Conservation (phyloP, 2,113 vertebrate genomes). For the Podocnemis expansa region DNA sequence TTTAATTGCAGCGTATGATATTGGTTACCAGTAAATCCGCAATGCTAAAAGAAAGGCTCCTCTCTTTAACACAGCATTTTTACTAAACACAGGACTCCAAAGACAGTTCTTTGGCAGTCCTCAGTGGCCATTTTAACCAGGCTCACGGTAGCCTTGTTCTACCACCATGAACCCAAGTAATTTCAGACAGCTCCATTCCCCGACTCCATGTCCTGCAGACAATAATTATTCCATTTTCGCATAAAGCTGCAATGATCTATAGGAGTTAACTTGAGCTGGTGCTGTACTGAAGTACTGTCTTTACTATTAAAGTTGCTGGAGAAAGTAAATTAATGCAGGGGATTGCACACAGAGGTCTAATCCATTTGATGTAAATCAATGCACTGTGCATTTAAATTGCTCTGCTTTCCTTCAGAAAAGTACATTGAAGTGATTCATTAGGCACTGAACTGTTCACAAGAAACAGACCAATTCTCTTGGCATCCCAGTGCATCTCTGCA, state of each 20-base stretch:
- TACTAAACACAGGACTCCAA: background rate
- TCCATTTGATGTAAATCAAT: slow-evolving; percentile 83
- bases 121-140: background rate
- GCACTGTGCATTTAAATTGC: slow-evolving; percentile 77
- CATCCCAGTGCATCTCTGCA: slow-evolving; percentile 73
- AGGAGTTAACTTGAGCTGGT: slow-evolving; percentile 46
- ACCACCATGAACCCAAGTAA: background rate
- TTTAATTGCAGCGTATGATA: background rate
- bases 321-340: slow-evolving; percentile 78
- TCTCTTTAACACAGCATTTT: background rate
- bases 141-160: background rate
- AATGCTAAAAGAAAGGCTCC: rapidly evolving
- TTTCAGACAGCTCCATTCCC: background rate
- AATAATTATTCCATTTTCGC: slow-evolving; percentile 56
- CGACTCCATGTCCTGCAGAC: background rate
- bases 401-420: slow-evolving; percentile 80
- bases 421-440: slow-evolving; percentile 81
- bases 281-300: slow-evolving; percentile 29
- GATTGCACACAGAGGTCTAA: slow-evolving; percentile 76
- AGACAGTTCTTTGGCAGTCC: rapidly evolving
- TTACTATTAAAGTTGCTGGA: slow-evolving; percentile 68
- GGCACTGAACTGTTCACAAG: slow-evolving; percentile 73
- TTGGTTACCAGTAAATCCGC: background rate
- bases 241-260: slow-evolving; percentile 38
- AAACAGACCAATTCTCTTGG: slow-evolving; percentile 75